These are phyloP conservation scores for Ammodytes marinus DNA, from an alignment of 2,113 vertebrate genomes.

Conservation along the genomic window DNA sequence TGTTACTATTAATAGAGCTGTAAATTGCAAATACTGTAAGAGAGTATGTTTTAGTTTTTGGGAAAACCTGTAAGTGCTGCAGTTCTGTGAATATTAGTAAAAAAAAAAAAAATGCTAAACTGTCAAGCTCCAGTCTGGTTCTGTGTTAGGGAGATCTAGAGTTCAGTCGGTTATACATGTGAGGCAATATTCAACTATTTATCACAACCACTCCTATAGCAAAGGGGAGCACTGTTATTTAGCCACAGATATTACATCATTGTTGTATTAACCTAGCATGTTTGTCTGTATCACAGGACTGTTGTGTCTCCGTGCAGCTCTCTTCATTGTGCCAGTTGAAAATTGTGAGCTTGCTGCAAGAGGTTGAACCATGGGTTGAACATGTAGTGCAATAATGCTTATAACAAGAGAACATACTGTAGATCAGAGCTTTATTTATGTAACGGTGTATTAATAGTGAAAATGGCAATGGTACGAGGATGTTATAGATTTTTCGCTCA, in stretches of 20 bases:
- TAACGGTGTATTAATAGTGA: constrained; percentile 24
- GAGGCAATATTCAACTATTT: constrained; percentile 1
- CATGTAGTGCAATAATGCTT: constrained; percentile 68
- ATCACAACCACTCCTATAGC: background rate
- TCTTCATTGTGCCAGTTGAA: constrained; percentile 48
- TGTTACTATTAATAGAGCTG: constrained; percentile 54
- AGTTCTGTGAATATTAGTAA: constrained; percentile 36
- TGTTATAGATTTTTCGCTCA: constrained; percentile 36
- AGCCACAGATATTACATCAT: background rate
- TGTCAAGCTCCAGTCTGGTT: constrained; percentile 35
- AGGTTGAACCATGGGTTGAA: constrained; percentile 37
- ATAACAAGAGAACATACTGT: constrained; percentile 33
- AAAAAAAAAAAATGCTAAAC: constrained; percentile 33
- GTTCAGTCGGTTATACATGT: background rate
- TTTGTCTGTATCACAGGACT: constrained; percentile 39
- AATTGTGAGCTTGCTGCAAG: constrained; percentile 23
- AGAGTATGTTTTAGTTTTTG: constrained; percentile 56
- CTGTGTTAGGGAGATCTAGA: constrained; percentile 10
- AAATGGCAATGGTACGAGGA: constrained; percentile 20
- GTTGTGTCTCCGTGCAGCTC: constrained; percentile 54
- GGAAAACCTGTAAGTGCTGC: constrained; percentile 31
- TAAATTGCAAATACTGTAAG: constrained; percentile 31
- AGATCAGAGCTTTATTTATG: constrained; percentile 67
- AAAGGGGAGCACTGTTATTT: constrained; percentile 17
- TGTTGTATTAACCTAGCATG: constrained; percentile 65